Evolutionary conservation across 23 tunicate species (phyloP).

Genomic region (Ascidia mentula): DNA sequence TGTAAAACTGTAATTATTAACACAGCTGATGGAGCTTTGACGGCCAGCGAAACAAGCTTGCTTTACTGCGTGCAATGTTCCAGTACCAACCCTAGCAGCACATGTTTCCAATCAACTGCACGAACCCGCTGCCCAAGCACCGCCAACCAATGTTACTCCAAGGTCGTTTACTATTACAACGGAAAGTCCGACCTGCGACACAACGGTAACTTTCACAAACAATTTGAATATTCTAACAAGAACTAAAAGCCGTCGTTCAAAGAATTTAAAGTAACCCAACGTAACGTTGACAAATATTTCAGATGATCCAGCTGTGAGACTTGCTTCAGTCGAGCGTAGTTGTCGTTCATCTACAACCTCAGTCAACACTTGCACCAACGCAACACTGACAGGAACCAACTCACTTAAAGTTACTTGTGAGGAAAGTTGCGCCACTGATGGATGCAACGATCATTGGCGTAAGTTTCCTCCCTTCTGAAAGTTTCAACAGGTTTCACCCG

Average conservation of each 20-base stretch:
- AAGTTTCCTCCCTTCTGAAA: too few relatives aligned
- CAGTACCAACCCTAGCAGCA: background rate
- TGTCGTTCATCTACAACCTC: background rate
- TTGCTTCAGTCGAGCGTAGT: background rate
- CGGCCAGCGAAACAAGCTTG: constrained; percentile 7
- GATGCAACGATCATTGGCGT: constrained; percentile 56
- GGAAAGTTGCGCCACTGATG: constrained; percentile 38
- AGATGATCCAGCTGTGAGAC: constrained; percentile 3
- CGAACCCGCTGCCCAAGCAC: constrained; percentile 7
- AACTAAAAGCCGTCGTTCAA: too few relatives aligned
- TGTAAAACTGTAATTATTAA: background rate
- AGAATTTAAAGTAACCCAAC: too few relatives aligned
- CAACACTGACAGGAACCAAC: constrained; percentile 11
- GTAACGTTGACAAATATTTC: too few relatives aligned
- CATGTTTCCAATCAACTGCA: background rate
- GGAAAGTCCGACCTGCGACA: background rate
- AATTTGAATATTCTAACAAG: too few relatives aligned
- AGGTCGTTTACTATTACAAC: constrained; percentile 3
- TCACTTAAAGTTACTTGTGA: constrained; percentile 33
- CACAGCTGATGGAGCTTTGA: constrained; percentile 27
- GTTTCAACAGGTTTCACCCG: too few relatives aligned
- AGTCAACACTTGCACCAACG: constrained; percentile 2
- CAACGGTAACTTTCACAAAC: too few relatives aligned
- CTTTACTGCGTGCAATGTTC: constrained; percentile 21
- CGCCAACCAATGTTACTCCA: constrained; percentile 7